A percentile compares a stretch with the other conserved stretches of the same genome.
Conservation (phyloP, 2,888 invertebrate genomes). For the Callinectes sapidus region DNA sequence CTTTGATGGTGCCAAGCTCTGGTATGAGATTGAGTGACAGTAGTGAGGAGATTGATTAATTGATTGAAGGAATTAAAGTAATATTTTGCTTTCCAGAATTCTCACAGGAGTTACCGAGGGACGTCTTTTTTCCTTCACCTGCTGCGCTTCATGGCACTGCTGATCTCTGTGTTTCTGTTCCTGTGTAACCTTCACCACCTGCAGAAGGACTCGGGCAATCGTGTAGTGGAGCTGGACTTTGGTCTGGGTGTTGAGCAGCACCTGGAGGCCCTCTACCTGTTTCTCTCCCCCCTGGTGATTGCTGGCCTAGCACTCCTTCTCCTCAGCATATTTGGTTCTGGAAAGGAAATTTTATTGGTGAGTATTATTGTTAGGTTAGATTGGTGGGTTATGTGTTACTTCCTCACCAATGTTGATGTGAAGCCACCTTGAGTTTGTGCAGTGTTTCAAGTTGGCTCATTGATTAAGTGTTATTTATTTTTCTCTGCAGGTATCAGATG, state of each 20-base stretch:
- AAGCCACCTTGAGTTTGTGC: too few species aligned
- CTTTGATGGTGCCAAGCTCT: too few species aligned
- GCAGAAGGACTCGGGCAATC: conserved; percentile 54
- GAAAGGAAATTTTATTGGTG: conserved; percentile 58
- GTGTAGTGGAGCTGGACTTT: conserved; percentile 53
- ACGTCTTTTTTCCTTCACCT: conserved; percentile 41
- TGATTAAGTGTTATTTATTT: background rate
- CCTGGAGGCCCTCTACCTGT: conserved; percentile 43
- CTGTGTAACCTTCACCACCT: conserved; percentile 58
- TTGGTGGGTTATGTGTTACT: too few species aligned
- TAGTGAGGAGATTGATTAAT: too few species aligned
- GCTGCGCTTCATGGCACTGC: conserved; percentile 30
- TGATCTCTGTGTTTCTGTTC: conserved; percentile 51
- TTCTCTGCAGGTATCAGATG: conserved; percentile 55
- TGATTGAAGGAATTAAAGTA: background rate
- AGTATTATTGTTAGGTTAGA: background rate
- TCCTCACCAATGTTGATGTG: too few species aligned
- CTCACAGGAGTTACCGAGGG: background rate
- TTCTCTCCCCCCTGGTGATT: conserved; percentile 47
- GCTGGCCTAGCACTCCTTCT: conserved; percentile 47
- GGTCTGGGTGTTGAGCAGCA: conserved; percentile 52
- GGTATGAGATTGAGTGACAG: too few species aligned
- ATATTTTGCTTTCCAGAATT: conserved; percentile 14
- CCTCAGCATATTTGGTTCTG: conserved; percentile 54
- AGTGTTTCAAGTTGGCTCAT: background rate